phyloP scores from a whole-genome alignment of 2,888 invertebrate genomes.

The Aphrophora alni region DNA sequence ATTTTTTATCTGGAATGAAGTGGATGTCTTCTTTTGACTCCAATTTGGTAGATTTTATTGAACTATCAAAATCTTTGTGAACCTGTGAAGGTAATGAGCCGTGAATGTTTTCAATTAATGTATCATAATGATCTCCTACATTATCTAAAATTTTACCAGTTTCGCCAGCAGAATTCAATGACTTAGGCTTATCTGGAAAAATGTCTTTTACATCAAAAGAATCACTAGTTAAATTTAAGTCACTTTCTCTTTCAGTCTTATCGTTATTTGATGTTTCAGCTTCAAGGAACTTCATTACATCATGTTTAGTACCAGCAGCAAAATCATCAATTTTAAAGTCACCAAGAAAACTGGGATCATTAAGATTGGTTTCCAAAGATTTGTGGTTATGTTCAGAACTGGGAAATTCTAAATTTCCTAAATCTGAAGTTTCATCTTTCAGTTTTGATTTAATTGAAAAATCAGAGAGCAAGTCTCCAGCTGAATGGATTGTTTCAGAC shows the following conservation, averaged over 20 bases:
- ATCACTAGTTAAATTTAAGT: slow-evolving; percentile 10
- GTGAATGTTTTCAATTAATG: background rate
- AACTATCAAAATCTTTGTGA: background rate
- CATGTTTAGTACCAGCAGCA: background rate
- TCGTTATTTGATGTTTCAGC: slow-evolving; percentile 16
- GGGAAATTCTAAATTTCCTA: background rate
- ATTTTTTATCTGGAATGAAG: background rate
- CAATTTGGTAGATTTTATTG: background rate
- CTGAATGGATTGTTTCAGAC: background rate
- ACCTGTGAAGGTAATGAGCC: background rate
- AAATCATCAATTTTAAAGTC: background rate
- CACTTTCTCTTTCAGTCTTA: background rate
- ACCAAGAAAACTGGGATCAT: background rate
- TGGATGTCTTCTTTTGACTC: background rate
- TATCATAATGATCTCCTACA: background rate
- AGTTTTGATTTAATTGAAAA: background rate
- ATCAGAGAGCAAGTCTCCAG: background rate
- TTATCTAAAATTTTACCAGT: background rate
- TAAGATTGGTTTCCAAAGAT: background rate
- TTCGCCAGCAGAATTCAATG: background rate
- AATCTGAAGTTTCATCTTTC: background rate
- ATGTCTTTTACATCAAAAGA: background rate
- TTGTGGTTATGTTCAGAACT: background rate
- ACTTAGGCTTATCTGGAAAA: background rate
- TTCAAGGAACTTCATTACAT: slow-evolving; percentile 22